These are phyloP conservation scores for Lophius americanus DNA, from an alignment of 2,797 vertebrate genomes.

Conservation along the genomic window DNA sequence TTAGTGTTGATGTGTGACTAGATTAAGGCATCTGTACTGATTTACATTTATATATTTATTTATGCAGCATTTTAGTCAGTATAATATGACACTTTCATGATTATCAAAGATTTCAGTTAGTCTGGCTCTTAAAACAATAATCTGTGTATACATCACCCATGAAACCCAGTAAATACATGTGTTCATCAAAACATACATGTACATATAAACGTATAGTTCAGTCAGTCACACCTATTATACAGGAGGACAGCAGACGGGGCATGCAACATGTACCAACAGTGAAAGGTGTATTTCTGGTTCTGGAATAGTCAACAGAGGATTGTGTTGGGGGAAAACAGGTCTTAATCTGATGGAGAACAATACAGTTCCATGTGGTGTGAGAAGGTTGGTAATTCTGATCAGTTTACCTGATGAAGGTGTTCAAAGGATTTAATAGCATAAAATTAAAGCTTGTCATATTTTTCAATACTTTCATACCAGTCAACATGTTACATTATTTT, in stretches of 20 bases:
- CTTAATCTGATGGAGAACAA: constrained; percentile 1
- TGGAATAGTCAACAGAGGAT: background rate
- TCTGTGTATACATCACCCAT: background rate
- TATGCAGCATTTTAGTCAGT: constrained; percentile 53
- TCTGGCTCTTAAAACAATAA: constrained; percentile 6
- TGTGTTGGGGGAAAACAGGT: constrained; percentile 7
- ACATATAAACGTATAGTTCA: constrained; percentile 13
- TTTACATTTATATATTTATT: constrained; percentile 11
- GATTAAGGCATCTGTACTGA: constrained; percentile 62
- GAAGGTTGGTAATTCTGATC: background rate
- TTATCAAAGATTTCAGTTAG: constrained; percentile 12
- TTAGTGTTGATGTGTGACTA: constrained; percentile 16
- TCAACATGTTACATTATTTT: too few relatives aligned
- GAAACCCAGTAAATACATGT: constrained; percentile 15
- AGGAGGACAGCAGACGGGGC: constrained; percentile 35
- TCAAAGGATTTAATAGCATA: too few relatives aligned
- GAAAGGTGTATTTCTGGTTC: constrained; percentile 7
- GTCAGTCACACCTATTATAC: constrained; percentile 32
- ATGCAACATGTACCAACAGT: constrained; percentile 56
- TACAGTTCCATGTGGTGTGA: constrained; percentile 4
- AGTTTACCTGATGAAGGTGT: background rate
- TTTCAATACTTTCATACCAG: too few relatives aligned
- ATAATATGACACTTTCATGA: background rate
- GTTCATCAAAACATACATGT: constrained; percentile 2
- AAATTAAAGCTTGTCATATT: too few relatives aligned